Percentiles rank a stretch among this genome's conserved stretches.
phyloP scores from a whole-genome alignment of 2,888 invertebrate genomes.

The Unio pictorum region DNA sequence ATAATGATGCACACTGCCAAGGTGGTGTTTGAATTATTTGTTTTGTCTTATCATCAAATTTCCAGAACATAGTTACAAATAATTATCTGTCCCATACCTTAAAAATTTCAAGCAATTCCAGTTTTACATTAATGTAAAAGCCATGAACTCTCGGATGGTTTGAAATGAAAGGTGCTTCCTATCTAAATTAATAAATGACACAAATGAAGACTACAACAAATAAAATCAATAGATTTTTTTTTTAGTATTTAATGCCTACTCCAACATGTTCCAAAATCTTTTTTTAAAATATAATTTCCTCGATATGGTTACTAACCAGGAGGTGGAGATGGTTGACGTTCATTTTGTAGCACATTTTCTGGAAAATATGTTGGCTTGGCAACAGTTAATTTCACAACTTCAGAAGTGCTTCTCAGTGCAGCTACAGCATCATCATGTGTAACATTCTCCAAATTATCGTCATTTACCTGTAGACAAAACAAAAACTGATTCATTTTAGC shows the following conservation, averaged over 20 bases:
- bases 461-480: constrained; percentile 65
- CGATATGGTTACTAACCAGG: constrained; percentile 14
- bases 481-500: background rate
- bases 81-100: too few species aligned
- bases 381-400: constrained; percentile 87
- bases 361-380: constrained; percentile 64
- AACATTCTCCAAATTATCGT: constrained; percentile 93
- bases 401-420: constrained; percentile 94
- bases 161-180: background rate
- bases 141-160: background rate
- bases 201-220: too few species aligned
- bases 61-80: too few species aligned
- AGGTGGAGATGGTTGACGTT: constrained; percentile 16
- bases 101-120: too few species aligned
- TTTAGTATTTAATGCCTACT: too few species aligned
- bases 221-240: too few species aligned
- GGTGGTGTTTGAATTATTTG: too few species aligned
- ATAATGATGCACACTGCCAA: too few species aligned
- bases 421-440: constrained; percentile 98
- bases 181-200: too few species aligned
- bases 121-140: background rate
- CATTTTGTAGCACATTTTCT: constrained; percentile 27
- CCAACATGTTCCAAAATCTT: background rate
- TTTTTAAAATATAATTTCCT: constrained; percentile 6
- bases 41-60: too few species aligned